Conservation (phyloP, 2,888 invertebrate species). For the Sphaerophoria rueppellii region DNA sequence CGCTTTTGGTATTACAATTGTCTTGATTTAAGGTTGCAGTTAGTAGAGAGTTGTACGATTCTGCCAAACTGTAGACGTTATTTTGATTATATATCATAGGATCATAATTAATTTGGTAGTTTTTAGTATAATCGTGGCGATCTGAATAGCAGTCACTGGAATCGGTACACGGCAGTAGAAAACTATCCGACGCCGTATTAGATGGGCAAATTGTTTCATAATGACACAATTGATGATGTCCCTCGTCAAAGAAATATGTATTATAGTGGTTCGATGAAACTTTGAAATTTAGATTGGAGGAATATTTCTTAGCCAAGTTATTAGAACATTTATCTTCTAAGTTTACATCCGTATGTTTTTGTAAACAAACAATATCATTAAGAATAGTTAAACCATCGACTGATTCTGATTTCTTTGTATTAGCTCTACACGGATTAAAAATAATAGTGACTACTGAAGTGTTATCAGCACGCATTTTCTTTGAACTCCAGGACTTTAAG, state of each 20-base stretch:
- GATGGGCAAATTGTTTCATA: conserved; percentile 55
- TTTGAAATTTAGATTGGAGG: background rate
- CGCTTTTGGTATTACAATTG: conserved; percentile 47
- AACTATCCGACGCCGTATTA: conserved; percentile 24
- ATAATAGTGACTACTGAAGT: conserved; percentile 95
- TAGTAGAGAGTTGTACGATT: conserved; percentile 80
- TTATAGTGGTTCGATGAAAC: conserved; percentile 7
- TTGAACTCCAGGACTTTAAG: conserved; percentile 91
- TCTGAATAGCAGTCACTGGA: conserved; percentile 28
- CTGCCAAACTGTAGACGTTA: conserved; percentile 79
- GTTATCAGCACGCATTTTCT: conserved; percentile 96
- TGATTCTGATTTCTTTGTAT: conserved; percentile 24
- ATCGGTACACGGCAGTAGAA: conserved; percentile 39
- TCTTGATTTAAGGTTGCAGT: conserved; percentile 73
- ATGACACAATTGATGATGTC: conserved; percentile 48
- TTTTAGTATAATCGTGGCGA: conserved; percentile 64
- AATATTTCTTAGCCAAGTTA: conserved; percentile 25
- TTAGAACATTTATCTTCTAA: conserved; percentile 44
- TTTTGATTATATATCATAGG: conserved; percentile 60
- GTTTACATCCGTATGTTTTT: conserved; percentile 74
- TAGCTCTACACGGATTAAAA: conserved; percentile 93
- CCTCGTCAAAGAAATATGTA: conserved; percentile 35
- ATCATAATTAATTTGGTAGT: conserved; percentile 74
- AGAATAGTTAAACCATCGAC: conserved; percentile 71
- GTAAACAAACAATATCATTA: conserved; percentile 76